Percentiles rank a stretch among this genome's conserved stretches.
Conservation (phyloP, 2,888 invertebrate species). For the Eupelmus urozonus region DNA sequence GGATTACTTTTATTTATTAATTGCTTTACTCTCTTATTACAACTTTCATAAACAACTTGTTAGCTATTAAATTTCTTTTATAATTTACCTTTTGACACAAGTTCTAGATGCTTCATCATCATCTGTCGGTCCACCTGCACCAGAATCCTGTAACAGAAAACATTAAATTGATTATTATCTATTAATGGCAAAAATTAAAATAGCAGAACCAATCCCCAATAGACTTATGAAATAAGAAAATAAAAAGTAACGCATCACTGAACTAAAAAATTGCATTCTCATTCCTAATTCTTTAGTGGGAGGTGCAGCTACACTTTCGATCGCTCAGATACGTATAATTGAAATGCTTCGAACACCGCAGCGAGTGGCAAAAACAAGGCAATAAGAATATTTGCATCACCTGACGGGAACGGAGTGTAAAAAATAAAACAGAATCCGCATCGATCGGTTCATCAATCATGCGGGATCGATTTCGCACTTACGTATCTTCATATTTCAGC, state of each 20-base stretch:
- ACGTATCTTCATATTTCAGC: slow-evolving; percentile 21
- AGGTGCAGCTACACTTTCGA: neutral
- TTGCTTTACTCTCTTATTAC: too few relatives aligned
- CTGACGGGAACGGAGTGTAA: neutral
- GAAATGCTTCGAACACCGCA: slow-evolving; percentile 2
- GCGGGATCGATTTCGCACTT: slow-evolving; percentile 18
- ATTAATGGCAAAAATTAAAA: neutral
- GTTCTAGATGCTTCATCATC: slow-evolving; percentile 79
- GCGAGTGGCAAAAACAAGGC: neutral
- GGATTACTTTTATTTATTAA: too few relatives aligned
- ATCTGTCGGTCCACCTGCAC: slow-evolving; percentile 78
- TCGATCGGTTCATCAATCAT: slow-evolving; percentile 18
- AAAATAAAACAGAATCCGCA: slow-evolving; percentile 7
- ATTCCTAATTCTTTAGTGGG: neutral
- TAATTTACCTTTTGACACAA: slow-evolving; percentile 78
- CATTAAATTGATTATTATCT: slow-evolving; percentile 1
- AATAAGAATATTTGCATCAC: slow-evolving; percentile 1
- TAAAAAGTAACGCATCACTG: too few relatives aligned
- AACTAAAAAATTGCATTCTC: neutral
- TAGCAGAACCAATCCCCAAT: too few relatives aligned
- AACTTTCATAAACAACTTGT: too few relatives aligned
- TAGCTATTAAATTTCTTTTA: too few relatives aligned
- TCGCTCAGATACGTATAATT: neutral
- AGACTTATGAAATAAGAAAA: too few relatives aligned
- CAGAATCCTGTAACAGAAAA: slow-evolving; percentile 78